Percentiles rank a stretch among this genome's conserved stretches.
These are phyloP conservation scores for Crepidodera aurea DNA, from an alignment of 2,888 invertebrate genomes.

Conservation along the genomic window DNA sequence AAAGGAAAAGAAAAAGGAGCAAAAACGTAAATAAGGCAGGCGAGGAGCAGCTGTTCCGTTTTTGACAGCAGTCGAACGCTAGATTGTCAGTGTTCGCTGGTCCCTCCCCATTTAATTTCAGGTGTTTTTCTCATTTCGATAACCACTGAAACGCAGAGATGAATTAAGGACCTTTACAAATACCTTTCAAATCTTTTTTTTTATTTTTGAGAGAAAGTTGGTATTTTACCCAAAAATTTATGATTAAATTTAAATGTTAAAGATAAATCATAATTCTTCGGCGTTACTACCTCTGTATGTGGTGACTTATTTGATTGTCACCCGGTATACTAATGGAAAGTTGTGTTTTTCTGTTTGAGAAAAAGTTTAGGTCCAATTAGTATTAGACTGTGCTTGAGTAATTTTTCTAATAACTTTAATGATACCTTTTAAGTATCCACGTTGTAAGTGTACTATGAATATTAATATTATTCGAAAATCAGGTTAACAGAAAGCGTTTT, in stretches of 20 bases:
- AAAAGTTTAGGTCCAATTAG: constrained; percentile 1
- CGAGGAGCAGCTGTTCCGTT: constrained; percentile 42
- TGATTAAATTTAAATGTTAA: too few relatives aligned
- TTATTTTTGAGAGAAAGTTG: too few relatives aligned
- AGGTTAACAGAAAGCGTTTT: constrained; percentile 6
- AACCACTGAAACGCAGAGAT: neutral
- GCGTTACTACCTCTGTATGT: too few relatives aligned
- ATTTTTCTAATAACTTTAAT: constrained; percentile 10
- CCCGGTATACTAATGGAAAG: neutral
- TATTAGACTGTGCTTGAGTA: neutral
- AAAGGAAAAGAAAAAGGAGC: constrained; percentile 39
- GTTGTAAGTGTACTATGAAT: neutral
- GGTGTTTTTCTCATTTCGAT: constrained; percentile 12
- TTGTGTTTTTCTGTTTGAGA: neutral
- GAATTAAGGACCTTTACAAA: too few relatives aligned
- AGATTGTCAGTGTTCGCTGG: constrained; percentile 4
- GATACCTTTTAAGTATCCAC: constrained; percentile 6
- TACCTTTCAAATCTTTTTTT: too few relatives aligned
- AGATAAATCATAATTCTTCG: too few relatives aligned
- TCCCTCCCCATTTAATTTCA: constrained; percentile 6
- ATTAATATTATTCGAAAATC: constrained; percentile 9
- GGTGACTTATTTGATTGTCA: too few relatives aligned
- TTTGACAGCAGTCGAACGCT: constrained; percentile 36
- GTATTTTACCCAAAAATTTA: too few relatives aligned
- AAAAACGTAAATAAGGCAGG: constrained; percentile 37